Evolutionary conservation across 2,797 vertebrate genomes (phyloP).

Genomic region (Knipowitschia caucasica): DNA sequence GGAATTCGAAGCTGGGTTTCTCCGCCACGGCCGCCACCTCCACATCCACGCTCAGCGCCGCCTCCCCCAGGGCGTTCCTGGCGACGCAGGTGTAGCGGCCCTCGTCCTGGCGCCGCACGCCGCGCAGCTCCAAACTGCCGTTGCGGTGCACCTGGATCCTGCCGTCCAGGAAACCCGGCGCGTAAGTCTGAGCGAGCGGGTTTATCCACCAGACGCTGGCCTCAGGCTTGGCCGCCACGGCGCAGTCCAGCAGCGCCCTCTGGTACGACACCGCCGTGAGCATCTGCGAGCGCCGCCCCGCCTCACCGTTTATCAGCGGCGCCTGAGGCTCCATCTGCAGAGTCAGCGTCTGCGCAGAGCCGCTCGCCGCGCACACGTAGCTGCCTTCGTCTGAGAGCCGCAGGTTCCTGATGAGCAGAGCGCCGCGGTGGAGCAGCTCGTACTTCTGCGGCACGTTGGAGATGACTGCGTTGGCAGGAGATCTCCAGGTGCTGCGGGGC

Average conservation of each 20-base stretch:
- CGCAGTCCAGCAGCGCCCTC: constrained; percentile 72
- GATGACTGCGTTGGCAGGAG: constrained; percentile 71
- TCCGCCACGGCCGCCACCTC: constrained; percentile 76
- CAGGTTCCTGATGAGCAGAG: constrained; percentile 69
- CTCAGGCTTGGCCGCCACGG: constrained; percentile 73
- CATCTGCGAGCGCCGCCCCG: constrained; percentile 54
- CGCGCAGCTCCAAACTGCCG: constrained; percentile 76
- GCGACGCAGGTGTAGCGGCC: constrained; percentile 73
- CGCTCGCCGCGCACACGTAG: constrained; percentile 74
- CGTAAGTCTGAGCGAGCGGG: constrained; percentile 67
- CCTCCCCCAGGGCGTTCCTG: constrained; percentile 72
- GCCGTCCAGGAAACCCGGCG: constrained; percentile 71
- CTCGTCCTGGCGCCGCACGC: constrained; percentile 76
- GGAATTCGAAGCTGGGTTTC: constrained; percentile 77
- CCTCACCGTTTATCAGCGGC: constrained; percentile 67
- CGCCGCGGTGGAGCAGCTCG: constrained; percentile 64
- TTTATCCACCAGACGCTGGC: constrained; percentile 75
- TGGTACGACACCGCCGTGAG: constrained; percentile 73
- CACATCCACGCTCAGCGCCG: constrained; percentile 69
- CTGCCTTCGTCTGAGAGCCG: constrained; percentile 71
- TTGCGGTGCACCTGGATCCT: constrained; percentile 79
- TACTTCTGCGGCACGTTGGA: constrained; percentile 57
- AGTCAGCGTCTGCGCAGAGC: constrained; percentile 71
- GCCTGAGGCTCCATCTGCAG: constrained; percentile 68
- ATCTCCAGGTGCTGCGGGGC: constrained; percentile 75